Conservation (phyloP, 2,888 invertebrate species). For the Aromia moschata region DNA sequence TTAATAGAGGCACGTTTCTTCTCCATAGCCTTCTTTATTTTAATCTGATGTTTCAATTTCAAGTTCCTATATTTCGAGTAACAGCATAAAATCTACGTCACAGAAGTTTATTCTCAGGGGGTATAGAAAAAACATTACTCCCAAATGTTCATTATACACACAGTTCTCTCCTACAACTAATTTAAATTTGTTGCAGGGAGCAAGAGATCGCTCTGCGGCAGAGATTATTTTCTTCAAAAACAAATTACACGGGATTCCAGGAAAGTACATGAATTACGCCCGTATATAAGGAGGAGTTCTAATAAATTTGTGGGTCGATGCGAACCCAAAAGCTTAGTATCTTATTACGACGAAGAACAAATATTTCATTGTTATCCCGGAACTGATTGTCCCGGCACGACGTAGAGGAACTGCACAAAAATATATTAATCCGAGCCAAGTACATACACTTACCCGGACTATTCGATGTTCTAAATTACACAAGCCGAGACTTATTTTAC, state of each 20-base stretch:
- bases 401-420: slow-evolving; percentile 13
- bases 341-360: slow-evolving; percentile 23
- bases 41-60: too few species aligned
- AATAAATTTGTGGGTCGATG: slow-evolving; percentile 18
- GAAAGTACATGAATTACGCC: slow-evolving; percentile 10
- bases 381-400: slow-evolving; percentile 15
- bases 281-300: slow-evolving; percentile 11
- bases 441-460: slow-evolving; percentile 21
- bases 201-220: not conserved
- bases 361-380: slow-evolving; percentile 21
- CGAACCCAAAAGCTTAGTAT: slow-evolving; percentile 19
- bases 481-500: slow-evolving; percentile 15
- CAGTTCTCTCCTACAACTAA: not conserved
- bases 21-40: too few species aligned
- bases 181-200: not conserved
- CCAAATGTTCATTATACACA: too few species aligned
- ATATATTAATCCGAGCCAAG: slow-evolving; percentile 14
- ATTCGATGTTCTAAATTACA: slow-evolving; percentile 23
- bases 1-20: too few species aligned
- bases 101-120: too few species aligned
- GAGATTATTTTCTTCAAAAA: slow-evolving; percentile 2
- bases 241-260: slow-evolving; percentile 10
- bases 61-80: too few species aligned
- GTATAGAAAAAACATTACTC: too few species aligned
- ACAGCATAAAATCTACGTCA: too few species aligned